These are phyloP conservation scores for Erpetoichthys calabaricus DNA, from an alignment of 2,797 vertebrate genomes.

Conservation along the genomic window DNA sequence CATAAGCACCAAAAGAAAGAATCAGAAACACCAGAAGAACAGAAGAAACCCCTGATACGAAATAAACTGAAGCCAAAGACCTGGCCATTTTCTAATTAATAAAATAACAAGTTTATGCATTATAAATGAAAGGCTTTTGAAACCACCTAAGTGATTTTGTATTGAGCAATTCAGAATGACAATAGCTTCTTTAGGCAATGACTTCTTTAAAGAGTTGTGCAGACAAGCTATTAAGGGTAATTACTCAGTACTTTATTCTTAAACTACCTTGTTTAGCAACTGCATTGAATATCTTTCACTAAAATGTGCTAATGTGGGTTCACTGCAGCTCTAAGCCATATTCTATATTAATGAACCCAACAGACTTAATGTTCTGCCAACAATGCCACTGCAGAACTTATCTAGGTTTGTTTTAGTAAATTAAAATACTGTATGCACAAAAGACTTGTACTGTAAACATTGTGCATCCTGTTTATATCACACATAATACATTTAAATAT, in stretches of 20 bases:
- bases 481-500: no score
- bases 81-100: constrained; percentile 13
- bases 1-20: no score
- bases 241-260: constrained; percentile 31
- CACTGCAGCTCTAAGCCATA: constrained; percentile 6
- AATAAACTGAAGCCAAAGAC: no score
- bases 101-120: constrained; percentile 32
- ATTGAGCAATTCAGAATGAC: constrained; percentile 24
- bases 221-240: constrained; percentile 51
- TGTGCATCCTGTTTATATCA: no score
- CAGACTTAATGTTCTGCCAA: no score
- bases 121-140: constrained; percentile 28
- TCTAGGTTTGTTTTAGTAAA: no score
- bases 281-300: constrained; percentile 15
- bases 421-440: not conserved
- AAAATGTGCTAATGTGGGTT: constrained; percentile 9
- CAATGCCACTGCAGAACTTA: no score
- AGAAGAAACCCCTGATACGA: no score
- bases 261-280: constrained; percentile 43
- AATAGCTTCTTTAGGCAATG: constrained; percentile 25
- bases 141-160: constrained; percentile 38
- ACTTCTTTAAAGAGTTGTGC: constrained; percentile 35
- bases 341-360: constrained; percentile 7
- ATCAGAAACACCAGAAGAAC: no score
- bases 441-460: no score